Percentiles rank a stretch among this genome's conserved stretches.
Conservation (phyloP, 1,140 invertebrate species). For the Lepeophtheirus salmonis region DNA sequence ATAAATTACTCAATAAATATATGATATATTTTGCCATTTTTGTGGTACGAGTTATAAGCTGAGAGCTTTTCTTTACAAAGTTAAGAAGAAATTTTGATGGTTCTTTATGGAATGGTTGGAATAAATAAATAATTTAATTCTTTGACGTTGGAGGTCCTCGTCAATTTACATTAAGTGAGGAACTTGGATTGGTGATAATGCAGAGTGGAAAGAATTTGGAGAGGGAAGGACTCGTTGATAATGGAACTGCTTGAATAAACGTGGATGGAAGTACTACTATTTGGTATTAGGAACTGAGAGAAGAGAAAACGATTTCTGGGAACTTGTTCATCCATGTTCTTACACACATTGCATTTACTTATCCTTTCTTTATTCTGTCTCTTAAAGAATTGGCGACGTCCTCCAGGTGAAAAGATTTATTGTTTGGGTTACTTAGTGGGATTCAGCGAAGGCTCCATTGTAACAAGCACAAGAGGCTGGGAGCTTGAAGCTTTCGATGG, state of each 20-base stretch:
- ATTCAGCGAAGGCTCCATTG: conserved; percentile 19
- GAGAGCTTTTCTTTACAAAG: conserved; percentile 11
- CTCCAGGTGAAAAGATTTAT: not conserved
- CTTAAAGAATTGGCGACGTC: not conserved
- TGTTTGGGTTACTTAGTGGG: conserved; percentile 16
- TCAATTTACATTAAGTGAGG: too few relatives aligned
- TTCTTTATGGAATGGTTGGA: too few relatives aligned
- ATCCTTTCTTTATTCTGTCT: not conserved
- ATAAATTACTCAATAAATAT: not conserved
- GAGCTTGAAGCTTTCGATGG: conserved; percentile 21
- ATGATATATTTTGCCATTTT: conserved; percentile 18
- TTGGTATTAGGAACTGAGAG: too few relatives aligned
- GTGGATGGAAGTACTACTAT: too few relatives aligned
- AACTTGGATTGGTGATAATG: too few relatives aligned
- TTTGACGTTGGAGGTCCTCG: too few relatives aligned
- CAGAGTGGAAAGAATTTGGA: too few relatives aligned
- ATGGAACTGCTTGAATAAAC: too few relatives aligned
- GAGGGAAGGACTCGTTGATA: too few relatives aligned
- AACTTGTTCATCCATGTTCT: too few relatives aligned
- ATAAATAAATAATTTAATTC: too few relatives aligned
- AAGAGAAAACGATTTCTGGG: too few relatives aligned
- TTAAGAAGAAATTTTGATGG: not conserved
- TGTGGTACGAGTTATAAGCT: conserved; percentile 18
- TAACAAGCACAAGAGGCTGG: conserved; percentile 21
- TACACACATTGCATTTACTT: not conserved